phyloP scores from a whole-genome alignment of 2,888 invertebrate genomes.

The Kuschelorhynchus macadamiae region DNA sequence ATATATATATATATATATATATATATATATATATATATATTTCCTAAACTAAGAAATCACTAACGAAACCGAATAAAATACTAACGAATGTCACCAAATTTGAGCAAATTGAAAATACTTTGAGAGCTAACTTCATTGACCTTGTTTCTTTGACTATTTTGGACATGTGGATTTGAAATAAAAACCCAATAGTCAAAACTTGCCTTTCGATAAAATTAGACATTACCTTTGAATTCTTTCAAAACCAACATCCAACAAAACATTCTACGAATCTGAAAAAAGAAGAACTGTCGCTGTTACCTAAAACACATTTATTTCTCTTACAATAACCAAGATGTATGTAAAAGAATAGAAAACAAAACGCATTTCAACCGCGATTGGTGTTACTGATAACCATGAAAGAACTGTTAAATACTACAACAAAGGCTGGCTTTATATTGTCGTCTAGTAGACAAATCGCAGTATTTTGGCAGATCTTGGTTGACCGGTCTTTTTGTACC shows the following conservation, averaged over 20 bases:
- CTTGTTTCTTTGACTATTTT: no score
- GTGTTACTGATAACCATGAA: slow-evolving; percentile 43
- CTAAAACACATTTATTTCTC: slow-evolving; percentile 20
- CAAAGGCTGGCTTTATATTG: slow-evolving; percentile 60
- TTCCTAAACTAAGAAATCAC: no score
- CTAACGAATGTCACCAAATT: no score
- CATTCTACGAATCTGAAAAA: neutral
- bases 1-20: no score
- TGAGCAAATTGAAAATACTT: no score
- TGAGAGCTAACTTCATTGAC: no score
- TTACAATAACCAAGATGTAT: slow-evolving; percentile 20
- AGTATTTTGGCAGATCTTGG: slow-evolving; percentile 62
- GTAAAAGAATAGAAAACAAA: slow-evolving; percentile 43
- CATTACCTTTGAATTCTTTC: no score
- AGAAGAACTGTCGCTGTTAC: neutral
- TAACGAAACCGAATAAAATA: no score
- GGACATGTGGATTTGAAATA: no score
- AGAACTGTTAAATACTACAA: slow-evolving; percentile 53
- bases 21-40: no score
- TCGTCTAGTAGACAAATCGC: slow-evolving; percentile 57
- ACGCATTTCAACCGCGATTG: slow-evolving; percentile 45
- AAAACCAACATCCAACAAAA: neutral
- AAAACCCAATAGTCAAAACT: no score
- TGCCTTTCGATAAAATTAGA: no score
- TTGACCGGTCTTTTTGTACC: slow-evolving; percentile 56